Evolutionary conservation across 1,140 invertebrate species (phyloP).

Genomic region (Cherax destructor): DNA sequence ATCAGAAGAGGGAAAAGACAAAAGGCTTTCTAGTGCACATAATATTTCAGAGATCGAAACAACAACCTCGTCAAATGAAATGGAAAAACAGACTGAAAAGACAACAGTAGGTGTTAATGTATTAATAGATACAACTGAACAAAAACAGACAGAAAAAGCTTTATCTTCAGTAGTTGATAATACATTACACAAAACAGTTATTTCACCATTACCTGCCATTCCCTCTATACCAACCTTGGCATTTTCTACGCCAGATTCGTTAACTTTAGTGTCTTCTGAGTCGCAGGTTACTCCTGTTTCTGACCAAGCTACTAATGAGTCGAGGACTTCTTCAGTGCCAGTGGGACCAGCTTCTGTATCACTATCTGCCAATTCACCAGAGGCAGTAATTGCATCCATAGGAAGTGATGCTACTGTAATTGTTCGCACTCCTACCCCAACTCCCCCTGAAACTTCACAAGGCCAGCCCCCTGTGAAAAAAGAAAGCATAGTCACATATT

Average conservation of each 20-base stretch:
- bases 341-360: conserved; percentile 8
- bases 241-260: conserved; percentile 22
- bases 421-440: conserved; percentile 71
- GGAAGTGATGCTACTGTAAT: conserved; percentile 71
- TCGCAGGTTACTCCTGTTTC: neutral
- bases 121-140: neutral
- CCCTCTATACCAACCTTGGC: neutral
- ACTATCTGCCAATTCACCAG: conserved; percentile 41
- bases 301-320: conserved; percentile 17
- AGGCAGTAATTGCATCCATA: conserved; percentile 70
- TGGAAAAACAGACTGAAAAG: neutral
- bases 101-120: neutral
- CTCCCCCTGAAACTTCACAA: conserved; percentile 50
- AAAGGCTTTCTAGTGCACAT: neutral
- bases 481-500: conserved; percentile 68
- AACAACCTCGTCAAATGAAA: neutral
- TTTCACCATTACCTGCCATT: neutral
- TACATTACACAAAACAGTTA: neutral
- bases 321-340: conserved; percentile 13
- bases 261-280: neutral
- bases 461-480: conserved; percentile 51
- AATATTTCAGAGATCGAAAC: neutral
- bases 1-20: conserved; percentile 17
- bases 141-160: neutral
- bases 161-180: neutral